Evolutionary conservation across 2,888 invertebrate species (phyloP).

Genomic region (Tanytarsus gracilentus): DNA sequence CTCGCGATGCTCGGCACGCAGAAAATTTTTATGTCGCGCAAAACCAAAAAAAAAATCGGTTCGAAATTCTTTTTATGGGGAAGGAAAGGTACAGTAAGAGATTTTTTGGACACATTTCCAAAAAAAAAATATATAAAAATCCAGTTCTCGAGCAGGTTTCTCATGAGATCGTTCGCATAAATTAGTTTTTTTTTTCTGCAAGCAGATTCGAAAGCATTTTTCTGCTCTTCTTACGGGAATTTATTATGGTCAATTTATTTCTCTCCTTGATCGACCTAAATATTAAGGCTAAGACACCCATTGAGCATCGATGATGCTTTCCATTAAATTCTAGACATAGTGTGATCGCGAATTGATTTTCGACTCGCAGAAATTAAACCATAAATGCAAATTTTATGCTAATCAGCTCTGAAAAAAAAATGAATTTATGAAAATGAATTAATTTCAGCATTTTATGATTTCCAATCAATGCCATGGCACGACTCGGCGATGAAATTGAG

Average conservation of each 20-base stretch:
- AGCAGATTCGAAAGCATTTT: background rate
- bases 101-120: too few relatives aligned
- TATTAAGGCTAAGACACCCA: background rate
- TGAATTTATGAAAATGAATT: constrained; percentile 8
- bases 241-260: constrained; percentile 1
- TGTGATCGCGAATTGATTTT: background rate
- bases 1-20: constrained; percentile 8
- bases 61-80: background rate
- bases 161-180: background rate
- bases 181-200: constrained; percentile 7
- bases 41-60: background rate
- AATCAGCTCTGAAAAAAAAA: too few relatives aligned
- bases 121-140: too few relatives aligned
- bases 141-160: constrained; percentile 6
- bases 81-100: background rate
- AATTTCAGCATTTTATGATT: constrained; percentile 6
- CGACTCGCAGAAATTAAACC: background rate
- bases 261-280: background rate
- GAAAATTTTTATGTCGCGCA: background rate
- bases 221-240: background rate
- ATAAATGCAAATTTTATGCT: constrained; percentile 7
- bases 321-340: background rate
- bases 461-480: too few relatives aligned
- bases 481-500: too few relatives aligned
- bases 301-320: background rate